Evolutionary conservation across 37 sponge, comb jelly and placozoan species (phyloP), one percentile per base, ranked within the genome.

Genomic region (Spongilla lacustris): DNA sequence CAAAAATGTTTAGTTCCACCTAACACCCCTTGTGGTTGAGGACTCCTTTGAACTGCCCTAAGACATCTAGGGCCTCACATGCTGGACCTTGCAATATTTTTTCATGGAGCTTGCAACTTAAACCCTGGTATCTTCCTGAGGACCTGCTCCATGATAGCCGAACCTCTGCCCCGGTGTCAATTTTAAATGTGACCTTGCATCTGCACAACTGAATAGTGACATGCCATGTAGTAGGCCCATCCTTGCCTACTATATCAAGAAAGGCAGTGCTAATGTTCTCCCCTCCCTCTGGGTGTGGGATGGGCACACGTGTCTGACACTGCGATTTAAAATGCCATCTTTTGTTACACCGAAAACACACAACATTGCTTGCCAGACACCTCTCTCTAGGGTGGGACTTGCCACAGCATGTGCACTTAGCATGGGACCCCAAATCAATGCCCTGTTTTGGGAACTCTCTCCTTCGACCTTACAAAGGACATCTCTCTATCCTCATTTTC

Each of bases 11-110:
- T 41, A 78, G 49, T 11, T 21, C 36, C 50, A 19, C 71, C 48
- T 30, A 29, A 24, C 69, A 46, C 27, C 14, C 41, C 14, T 72
- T 36, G 49, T 78, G 27, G 24, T 13, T 68, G 28, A 86, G 31
- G 67, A 21, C 35, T 27, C 24, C 79, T 79, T 33, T 10, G 50
- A 86, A 74, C 36, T 86, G 66, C 8, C 70, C 79, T 28, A 78
- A 9, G 8, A 73, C 83, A 41, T 85, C 32, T 22, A 90, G 78
- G 0, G 86, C 5, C 26, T 58, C 46, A 8, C 50, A n/a, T 12
- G 91, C 70, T 50, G 86, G 86, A 24, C 91, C 91, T 25, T 81
- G 76, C 4, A 90, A 78, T 24, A 26, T n/a, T 38, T 75, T 84
- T 86, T 26, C 35, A 78, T 48, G 86, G 37, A 71, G 27, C 8